A percentile compares a stretch with the other conserved stretches of the same genome.
Evolutionary conservation across 2,113 vertebrate species (phyloP).

Genomic region (Xenotilapia leptura): DNA sequence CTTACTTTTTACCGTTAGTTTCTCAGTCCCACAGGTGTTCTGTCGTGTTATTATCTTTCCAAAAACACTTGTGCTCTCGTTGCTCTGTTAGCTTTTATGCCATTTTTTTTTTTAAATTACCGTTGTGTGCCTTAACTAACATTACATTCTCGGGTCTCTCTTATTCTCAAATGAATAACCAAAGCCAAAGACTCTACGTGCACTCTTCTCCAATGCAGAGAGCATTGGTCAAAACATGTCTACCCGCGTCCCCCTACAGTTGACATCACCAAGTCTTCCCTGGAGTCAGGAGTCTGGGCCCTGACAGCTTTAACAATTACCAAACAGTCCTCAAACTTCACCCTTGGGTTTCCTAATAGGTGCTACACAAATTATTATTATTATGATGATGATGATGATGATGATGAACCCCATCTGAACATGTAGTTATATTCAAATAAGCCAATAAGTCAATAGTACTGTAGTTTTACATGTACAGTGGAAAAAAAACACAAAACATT

Average conservation of each 20-base stretch:
- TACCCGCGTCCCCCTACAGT: neutral
- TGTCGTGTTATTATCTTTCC: neutral
- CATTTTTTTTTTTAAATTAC: fast-evolving
- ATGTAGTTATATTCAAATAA: neutral
- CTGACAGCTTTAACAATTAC: neutral
- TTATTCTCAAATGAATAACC: neutral
- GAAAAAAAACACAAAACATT: neutral
- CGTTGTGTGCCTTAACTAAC: neutral
- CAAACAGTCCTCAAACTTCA: neutral
- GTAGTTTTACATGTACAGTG: neutral
- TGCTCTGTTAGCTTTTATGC: neutral
- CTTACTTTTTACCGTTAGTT: neutral
- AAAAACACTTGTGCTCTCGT: neutral
- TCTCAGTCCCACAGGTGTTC: neutral
- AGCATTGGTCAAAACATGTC: neutral
- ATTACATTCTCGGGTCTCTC: fast-evolving
- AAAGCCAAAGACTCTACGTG: neutral
- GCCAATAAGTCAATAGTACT: neutral
- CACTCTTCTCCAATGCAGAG: neutral
- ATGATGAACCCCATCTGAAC: neutral
- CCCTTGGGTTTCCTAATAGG: neutral
- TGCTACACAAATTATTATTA: neutral
- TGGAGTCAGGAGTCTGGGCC: neutral
- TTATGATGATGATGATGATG: fast-evolving
- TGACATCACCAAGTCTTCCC: neutral